Percentiles rank a stretch among this genome's conserved stretches.
These are phyloP conservation scores for Scatophagus argus DNA, from an alignment of 2,113 vertebrate genomes.

Conservation along the genomic window DNA sequence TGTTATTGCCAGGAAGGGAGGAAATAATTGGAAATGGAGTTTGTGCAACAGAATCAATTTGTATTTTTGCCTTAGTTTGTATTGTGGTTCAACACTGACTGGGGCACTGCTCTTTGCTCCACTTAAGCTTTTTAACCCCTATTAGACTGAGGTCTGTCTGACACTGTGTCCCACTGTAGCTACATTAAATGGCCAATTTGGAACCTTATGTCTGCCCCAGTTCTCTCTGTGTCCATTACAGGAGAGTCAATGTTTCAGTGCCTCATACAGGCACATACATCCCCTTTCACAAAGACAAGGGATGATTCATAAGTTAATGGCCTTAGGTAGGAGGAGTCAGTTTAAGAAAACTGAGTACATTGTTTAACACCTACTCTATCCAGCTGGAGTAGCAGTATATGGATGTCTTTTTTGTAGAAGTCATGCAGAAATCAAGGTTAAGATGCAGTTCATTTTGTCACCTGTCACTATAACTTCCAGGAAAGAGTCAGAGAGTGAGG, in stretches of 20 bases:
- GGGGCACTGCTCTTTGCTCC: slow-evolving; percentile 44
- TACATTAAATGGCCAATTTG: slow-evolving; percentile 82
- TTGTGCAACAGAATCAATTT: slow-evolving; percentile 58
- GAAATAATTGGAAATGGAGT: slow-evolving; percentile 66
- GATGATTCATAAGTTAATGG: too few species aligned
- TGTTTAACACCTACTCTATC: too few species aligned
- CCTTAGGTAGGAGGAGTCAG: too few species aligned
- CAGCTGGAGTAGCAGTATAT: too few species aligned
- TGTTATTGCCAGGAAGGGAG: slow-evolving; percentile 43
- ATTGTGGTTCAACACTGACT: slow-evolving; percentile 38
- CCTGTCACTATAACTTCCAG: too few species aligned
- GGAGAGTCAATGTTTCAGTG: slow-evolving; percentile 51
- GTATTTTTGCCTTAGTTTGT: slow-evolving; percentile 62
- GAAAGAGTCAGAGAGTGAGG: too few species aligned
- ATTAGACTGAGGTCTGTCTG: slow-evolving; percentile 65
- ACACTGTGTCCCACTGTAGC: slow-evolving; percentile 56
- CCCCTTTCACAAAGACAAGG: not conserved
- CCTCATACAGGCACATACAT: slow-evolving; percentile 4
- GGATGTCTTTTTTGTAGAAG: too few species aligned
- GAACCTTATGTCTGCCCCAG: slow-evolving; percentile 67
- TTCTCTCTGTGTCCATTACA: slow-evolving; percentile 66
- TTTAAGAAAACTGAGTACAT: too few species aligned
- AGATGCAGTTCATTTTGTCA: too few species aligned
- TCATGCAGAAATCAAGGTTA: too few species aligned
- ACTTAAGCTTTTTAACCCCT: slow-evolving; percentile 72